Percentiles rank a stretch among this genome's conserved stretches.
These are phyloP conservation scores for Actias luna DNA, from an alignment of 2,888 invertebrate species.

Conservation along the genomic window DNA sequence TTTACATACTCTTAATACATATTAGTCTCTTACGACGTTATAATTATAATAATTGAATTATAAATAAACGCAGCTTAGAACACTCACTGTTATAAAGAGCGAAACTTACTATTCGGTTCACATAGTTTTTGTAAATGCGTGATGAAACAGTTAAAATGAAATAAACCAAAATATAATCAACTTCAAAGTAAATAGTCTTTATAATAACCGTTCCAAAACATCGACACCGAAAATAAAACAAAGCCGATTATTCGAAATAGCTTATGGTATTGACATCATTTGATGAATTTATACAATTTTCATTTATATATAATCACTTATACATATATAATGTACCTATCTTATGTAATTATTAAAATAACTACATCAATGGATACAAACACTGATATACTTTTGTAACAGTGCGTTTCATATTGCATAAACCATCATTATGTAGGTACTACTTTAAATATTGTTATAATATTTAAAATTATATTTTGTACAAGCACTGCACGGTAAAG, in stretches of 20 bases:
- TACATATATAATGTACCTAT: background rate
- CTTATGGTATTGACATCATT: background rate
- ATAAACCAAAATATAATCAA: background rate
- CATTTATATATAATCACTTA: background rate
- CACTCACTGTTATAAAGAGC: background rate
- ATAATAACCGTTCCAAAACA: background rate
- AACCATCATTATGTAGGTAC: background rate
- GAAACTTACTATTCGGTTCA: background rate
- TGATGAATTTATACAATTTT: background rate
- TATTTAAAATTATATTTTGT: background rate
- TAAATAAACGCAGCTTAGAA: background rate
- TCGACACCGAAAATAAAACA: background rate
- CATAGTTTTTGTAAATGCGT: background rate
- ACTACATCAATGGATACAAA: background rate
- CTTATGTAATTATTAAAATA: background rate
- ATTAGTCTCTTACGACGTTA: background rate
- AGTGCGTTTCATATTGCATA: background rate
- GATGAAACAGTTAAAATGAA: background rate
- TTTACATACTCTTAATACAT: too few species aligned
- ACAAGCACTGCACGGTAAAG: background rate
- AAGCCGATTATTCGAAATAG: background rate
- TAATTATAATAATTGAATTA: background rate
- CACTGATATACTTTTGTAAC: background rate
- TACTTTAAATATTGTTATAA: background rate
- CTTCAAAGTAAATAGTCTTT: background rate